Evolutionary conservation across 2,888 invertebrate genomes (phyloP), one percentile per base, ranked within the genome.

Genomic region (Prosapia bicincta): DNA sequence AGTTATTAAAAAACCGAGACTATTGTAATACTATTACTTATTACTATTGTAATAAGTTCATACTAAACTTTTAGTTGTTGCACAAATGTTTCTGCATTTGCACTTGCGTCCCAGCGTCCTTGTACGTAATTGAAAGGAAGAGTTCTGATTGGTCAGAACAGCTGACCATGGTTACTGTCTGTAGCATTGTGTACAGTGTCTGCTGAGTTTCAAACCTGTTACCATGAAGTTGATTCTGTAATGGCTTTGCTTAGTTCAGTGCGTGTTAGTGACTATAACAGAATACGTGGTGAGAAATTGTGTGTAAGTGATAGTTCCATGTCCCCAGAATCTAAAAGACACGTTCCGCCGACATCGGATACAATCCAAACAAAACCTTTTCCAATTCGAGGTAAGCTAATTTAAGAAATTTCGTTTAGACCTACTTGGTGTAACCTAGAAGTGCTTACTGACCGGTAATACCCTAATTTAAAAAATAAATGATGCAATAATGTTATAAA

Each of bases 281-380:
- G 69, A 68, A 71, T 66, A 54, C 71, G 70, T 25, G 66, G 71
- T 71, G 68, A 26, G 5, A 75, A 75, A 71, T 32, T 71, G 25
- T 75, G 75, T 70, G 23, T 66, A 43, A 75, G 73, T 74, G 78
- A 78, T n/a, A 91, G 91, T 86, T 89, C 87, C 7, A 92, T 92
- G 92, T 91, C 92, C 23, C 87, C 89, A 76, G 89, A 90, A 83
- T 90, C 89, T 9, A 89, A 89, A 83, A 86, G 90, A 82, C 87
- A 92, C 79, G 84, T 92, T 67, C 82, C 82, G n/a, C 82, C 82
- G 24, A 79, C 80, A 28, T 80, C 81, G 32, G 94, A 94, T 84
- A 95, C 95, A 68, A 93, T 95, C 72, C 93, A 93, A 89, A 95
- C 95, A 66, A 95, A 95, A 87, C 95, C 95, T 77, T 95, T 95